Conservation (phyloP, 1,140 invertebrate genomes). For the Heliconius himera region DNA sequence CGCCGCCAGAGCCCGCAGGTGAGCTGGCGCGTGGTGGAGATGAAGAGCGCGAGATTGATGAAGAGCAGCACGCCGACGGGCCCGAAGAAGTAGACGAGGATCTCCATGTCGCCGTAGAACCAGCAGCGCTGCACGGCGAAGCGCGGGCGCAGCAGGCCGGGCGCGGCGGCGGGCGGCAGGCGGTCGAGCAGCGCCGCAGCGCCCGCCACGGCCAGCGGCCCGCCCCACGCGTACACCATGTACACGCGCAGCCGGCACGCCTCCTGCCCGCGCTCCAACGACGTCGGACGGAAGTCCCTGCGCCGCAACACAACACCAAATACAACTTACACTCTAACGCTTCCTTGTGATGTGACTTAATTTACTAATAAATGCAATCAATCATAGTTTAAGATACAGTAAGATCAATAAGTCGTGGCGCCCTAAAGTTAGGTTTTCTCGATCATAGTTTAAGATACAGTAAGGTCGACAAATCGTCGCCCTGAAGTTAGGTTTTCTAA, state of each 20-base stretch:
- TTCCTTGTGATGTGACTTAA: not conserved
- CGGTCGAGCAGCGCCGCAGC: conserved; percentile 87
- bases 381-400: too few relatives aligned
- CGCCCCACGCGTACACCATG: conserved; percentile 91
- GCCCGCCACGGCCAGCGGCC: conserved; percentile 87
- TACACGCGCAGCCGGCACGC: conserved; percentile 88
- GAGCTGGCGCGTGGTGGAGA: conserved; percentile 90
- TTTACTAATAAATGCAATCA: too few relatives aligned
- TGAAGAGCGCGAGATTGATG: conserved; percentile 89
- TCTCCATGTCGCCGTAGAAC: conserved; percentile 91
- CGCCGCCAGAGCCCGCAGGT: conserved; percentile 93
- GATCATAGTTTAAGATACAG: too few relatives aligned
- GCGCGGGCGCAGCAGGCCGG: conserved; percentile 85
- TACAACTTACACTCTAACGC: not conserved
- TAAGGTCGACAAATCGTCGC: too few relatives aligned
- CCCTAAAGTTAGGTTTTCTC: too few relatives aligned
- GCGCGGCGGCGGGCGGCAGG: conserved; percentile 82
- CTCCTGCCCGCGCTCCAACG: conserved; percentile 91
- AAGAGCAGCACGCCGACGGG: conserved; percentile 89
- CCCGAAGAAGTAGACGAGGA: conserved; percentile 91
- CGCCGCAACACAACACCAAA: not conserved
- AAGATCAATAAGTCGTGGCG: too few relatives aligned
- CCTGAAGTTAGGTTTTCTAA: too few relatives aligned
- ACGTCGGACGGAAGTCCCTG: conserved; percentile 91
- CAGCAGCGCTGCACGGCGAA: conserved; percentile 90